phyloP scores from a whole-genome alignment of 23 tunicate genomes.

The Halocynthia roretzi region DNA sequence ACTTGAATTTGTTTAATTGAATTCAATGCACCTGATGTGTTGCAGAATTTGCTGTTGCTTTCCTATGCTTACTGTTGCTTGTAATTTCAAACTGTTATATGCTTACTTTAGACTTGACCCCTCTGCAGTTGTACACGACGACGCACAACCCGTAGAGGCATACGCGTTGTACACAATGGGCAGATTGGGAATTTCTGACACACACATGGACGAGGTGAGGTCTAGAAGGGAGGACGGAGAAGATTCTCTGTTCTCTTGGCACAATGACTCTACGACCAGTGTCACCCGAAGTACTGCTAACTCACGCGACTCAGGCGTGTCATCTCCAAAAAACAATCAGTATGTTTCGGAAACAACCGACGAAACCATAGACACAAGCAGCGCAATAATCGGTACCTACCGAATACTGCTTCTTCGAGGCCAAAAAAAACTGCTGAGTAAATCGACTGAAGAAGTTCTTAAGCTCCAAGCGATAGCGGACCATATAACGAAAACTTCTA shows the following conservation, averaged over 20 bases:
- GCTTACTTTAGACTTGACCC: slow-evolving; percentile 8
- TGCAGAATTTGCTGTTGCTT: too few species aligned
- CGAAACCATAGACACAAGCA: slow-evolving; percentile 7
- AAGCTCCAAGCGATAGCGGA: slow-evolving; percentile 26
- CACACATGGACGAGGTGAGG: slow-evolving; percentile 20
- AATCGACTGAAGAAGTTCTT: slow-evolving; percentile 42
- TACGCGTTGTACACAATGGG: slow-evolving; percentile 61
- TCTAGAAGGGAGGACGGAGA: slow-evolving; percentile 7
- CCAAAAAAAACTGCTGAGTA: slow-evolving; percentile 30
- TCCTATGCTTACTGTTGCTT: background rate
- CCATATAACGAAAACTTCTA: slow-evolving; percentile 4
- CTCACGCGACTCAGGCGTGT: background rate
- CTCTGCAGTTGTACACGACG: background rate
- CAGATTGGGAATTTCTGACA: slow-evolving; percentile 42
- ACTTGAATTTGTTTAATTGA: too few species aligned
- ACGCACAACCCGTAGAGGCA: slow-evolving; percentile 61
- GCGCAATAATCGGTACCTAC: slow-evolving; percentile 81
- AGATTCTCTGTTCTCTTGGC: slow-evolving; percentile 43
- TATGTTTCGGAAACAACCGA: slow-evolving; percentile 14
- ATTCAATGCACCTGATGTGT: too few species aligned
- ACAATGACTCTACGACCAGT: background rate
- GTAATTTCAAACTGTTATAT: background rate
- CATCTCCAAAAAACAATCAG: slow-evolving; percentile 22
- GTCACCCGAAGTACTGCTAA: too few species aligned
- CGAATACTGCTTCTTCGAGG: slow-evolving; percentile 62